These are phyloP conservation scores for Mesorhabditis spiculigera DNA, from an alignment of 2,888 invertebrate genomes.

Conservation along the genomic window DNA sequence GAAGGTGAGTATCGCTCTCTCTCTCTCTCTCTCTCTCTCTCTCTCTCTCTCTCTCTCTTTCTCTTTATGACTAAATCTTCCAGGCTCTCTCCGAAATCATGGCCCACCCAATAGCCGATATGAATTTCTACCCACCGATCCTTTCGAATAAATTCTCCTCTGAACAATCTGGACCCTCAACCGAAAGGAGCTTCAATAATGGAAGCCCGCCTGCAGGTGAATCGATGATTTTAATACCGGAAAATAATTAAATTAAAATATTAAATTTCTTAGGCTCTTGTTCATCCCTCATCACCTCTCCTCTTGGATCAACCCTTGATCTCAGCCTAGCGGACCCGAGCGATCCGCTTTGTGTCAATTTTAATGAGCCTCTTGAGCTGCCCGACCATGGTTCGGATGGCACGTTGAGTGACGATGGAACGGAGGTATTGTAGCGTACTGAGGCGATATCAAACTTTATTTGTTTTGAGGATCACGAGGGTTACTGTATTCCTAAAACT, in stretches of 20 bases:
- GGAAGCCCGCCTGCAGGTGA: too few species aligned
- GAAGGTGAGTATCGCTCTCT: not conserved
- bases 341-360: not conserved
- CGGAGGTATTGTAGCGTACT: not conserved
- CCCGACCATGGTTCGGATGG: not conserved
- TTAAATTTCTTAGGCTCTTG: too few species aligned
- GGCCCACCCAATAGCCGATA: not conserved
- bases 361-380: not conserved
- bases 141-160: not conserved
- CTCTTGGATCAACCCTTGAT: not conserved
- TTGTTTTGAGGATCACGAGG: too few species aligned
- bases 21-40: too few species aligned
- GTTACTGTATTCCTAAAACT: too few species aligned
- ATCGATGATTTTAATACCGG: too few species aligned
- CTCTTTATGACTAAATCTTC: not conserved
- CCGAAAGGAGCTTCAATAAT: too few species aligned
- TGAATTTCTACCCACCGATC: not conserved
- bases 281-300: not conserved
- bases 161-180: too few species aligned
- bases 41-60: too few species aligned
- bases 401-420: not conserved
- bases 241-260: too few species aligned
- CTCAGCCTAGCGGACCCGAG: not conserved
- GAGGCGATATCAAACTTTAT: too few species aligned
- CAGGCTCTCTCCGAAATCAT: conserved; percentile 4